phyloP scores from a whole-genome alignment of 2,888 invertebrate genomes.

The Drosophila ezoana region DNA sequence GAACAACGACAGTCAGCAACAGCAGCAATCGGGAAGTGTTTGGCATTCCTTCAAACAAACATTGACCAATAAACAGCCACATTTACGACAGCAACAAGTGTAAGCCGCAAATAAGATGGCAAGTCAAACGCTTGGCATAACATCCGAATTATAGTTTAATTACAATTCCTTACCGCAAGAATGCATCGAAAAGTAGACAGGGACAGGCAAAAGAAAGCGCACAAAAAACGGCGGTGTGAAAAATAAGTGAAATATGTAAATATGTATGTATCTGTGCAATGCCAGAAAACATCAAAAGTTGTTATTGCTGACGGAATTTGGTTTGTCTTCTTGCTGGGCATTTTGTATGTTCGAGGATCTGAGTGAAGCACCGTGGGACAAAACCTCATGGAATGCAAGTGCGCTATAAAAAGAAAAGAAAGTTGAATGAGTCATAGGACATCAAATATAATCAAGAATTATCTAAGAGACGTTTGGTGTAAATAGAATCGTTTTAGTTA shows the following conservation, averaged over 20 bases:
- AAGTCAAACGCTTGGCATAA: conserved; percentile 11
- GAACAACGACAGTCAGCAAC: conserved; percentile 2
- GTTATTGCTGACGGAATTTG: conserved; percentile 25
- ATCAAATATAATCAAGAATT: too few species aligned
- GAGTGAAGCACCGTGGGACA: conserved; percentile 32
- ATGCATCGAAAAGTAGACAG: conserved; percentile 25
- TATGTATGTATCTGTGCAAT: neutral
- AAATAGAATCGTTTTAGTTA: too few species aligned
- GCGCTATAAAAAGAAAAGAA: too few species aligned
- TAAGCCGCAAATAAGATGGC: neutral
- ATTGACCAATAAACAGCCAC: conserved; percentile 30
- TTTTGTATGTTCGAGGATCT: conserved; percentile 13
- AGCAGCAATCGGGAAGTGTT: conserved; percentile 31
- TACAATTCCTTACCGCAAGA: conserved; percentile 33
- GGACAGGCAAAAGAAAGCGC: too few species aligned
- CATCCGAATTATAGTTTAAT: conserved; percentile 58
- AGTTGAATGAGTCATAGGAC: neutral
- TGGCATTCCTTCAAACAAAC: conserved; percentile 15
- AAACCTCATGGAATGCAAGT: neutral
- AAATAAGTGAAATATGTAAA: conserved; percentile 12
- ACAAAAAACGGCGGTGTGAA: conserved; percentile 21
- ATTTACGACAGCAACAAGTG: conserved; percentile 22
- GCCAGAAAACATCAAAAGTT: conserved; percentile 40
- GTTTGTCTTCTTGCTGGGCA: conserved; percentile 7
- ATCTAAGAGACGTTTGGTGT: too few species aligned